Percentiles rank a stretch among this genome's conserved stretches.
These are phyloP conservation scores for Chascanopsetta lugubris DNA, from an alignment of 2,113 vertebrate genomes.

Conservation along the genomic window DNA sequence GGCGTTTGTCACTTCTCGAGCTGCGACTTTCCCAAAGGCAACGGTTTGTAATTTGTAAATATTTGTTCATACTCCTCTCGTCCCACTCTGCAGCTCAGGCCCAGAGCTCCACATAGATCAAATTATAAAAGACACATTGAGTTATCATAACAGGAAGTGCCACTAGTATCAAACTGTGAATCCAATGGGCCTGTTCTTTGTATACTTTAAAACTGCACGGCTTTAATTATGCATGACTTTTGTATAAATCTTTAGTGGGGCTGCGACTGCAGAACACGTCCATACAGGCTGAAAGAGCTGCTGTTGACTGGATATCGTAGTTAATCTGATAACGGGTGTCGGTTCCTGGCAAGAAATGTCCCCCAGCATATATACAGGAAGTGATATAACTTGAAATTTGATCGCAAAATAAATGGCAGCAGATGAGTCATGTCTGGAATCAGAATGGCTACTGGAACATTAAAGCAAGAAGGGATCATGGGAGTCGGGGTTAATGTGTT, in stretches of 20 bases:
- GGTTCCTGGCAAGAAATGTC: slow-evolving; percentile 15
- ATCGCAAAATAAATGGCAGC: slow-evolving; percentile 13
- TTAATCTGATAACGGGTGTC: slow-evolving; percentile 36
- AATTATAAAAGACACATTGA: background rate
- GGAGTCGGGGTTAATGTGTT: background rate
- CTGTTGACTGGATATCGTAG: background rate
- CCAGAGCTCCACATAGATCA: slow-evolving; percentile 26
- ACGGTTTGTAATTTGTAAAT: slow-evolving; percentile 52
- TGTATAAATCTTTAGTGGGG: background rate
- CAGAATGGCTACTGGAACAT: background rate
- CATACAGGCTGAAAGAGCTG: slow-evolving; percentile 14
- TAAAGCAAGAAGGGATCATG: background rate
- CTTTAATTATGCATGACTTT: background rate
- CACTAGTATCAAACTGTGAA: background rate
- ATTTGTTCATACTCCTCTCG: slow-evolving; percentile 12
- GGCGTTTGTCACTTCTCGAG: slow-evolving; percentile 30
- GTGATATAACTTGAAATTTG: slow-evolving; percentile 18
- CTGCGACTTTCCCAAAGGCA: slow-evolving; percentile 55
- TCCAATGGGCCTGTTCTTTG: background rate
- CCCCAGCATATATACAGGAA: slow-evolving; percentile 24
- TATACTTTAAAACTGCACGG: background rate
- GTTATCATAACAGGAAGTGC: slow-evolving; percentile 8
- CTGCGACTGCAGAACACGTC: slow-evolving; percentile 1
- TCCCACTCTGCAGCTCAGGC: slow-evolving; percentile 14
- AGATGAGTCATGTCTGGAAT: slow-evolving; percentile 6